Percentiles rank a stretch among this genome's conserved stretches.
phyloP scores from a whole-genome alignment of 2,888 invertebrate genomes.

The Agonopterix arenella region DNA sequence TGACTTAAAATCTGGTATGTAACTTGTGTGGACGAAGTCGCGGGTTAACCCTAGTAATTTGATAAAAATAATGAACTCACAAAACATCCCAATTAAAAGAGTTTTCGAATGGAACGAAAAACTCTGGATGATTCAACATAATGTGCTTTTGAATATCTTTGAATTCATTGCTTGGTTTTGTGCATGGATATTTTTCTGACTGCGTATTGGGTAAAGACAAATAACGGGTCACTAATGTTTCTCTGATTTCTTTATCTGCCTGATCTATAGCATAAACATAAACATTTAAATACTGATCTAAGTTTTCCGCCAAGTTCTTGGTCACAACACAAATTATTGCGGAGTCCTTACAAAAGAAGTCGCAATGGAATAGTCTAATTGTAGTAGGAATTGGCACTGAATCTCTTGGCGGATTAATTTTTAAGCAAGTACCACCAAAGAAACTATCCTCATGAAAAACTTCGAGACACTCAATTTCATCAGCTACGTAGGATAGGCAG shows the following conservation, averaged over 20 bases:
- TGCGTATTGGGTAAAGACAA: neutral
- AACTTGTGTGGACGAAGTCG: no score
- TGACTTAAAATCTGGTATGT: no score
- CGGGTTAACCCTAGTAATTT: no score
- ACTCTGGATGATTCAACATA: constrained; percentile 42
- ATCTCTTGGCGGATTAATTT: constrained; percentile 36
- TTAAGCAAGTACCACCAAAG: constrained; percentile 71
- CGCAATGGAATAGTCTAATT: constrained; percentile 50
- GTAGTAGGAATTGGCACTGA: constrained; percentile 31
- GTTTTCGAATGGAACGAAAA: constrained; percentile 59
- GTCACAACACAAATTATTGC: constrained; percentile 55
- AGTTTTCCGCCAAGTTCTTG: constrained; percentile 30
- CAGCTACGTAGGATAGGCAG: constrained; percentile 29
- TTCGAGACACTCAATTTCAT: constrained; percentile 48
- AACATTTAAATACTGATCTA: constrained; percentile 43
- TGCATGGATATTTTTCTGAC: constrained; percentile 9
- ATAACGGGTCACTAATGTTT: no score
- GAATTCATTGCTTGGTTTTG: no score
- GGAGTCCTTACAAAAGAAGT: constrained; percentile 34
- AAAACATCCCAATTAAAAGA: constrained; percentile 53
- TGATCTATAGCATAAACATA: constrained; percentile 14
- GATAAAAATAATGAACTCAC: constrained; percentile 22
- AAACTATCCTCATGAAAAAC: constrained; percentile 58
- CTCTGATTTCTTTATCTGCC: no score
- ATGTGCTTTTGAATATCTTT: constrained; percentile 33